Evolutionary conservation across 2,113 vertebrate species (phyloP).

Genomic region (Myanophis thanlyinensis): DNA sequence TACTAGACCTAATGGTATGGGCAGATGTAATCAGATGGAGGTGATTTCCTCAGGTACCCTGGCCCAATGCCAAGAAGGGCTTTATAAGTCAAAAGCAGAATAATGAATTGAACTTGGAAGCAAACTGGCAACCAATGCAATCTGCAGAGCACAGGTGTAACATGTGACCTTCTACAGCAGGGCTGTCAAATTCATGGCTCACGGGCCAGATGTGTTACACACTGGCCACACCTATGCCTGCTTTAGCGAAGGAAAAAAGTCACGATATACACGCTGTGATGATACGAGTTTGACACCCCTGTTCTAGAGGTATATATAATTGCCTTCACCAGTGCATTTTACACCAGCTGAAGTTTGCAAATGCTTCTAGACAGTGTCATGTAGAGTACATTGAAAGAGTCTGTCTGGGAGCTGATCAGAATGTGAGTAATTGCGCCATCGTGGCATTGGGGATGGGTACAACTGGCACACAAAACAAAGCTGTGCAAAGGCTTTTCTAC

Average conservation of each 20-base stretch:
- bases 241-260: too few species aligned
- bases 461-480: not conserved
- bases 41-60: not conserved
- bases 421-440: not conserved
- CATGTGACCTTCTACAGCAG: too few species aligned
- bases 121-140: not conserved
- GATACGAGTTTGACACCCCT: too few species aligned
- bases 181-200: too few species aligned
- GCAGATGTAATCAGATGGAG: not conserved
- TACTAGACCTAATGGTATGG: not conserved
- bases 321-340: not conserved
- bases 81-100: not conserved
- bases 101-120: not conserved
- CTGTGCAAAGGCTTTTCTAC: not conserved
- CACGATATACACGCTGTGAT: too few species aligned
- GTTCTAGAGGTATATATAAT: not conserved
- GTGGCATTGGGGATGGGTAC: too few species aligned
- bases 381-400: not conserved
- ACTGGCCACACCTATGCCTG: too few species aligned
- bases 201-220: too few species aligned
- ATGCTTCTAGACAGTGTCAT: not conserved
- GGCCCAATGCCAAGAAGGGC: not conserved
- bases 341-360: not conserved
- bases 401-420: not conserved
- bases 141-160: not conserved